These are phyloP conservation scores for Orgyia antiqua DNA, from an alignment of 2,888 invertebrate genomes.

Conservation along the genomic window DNA sequence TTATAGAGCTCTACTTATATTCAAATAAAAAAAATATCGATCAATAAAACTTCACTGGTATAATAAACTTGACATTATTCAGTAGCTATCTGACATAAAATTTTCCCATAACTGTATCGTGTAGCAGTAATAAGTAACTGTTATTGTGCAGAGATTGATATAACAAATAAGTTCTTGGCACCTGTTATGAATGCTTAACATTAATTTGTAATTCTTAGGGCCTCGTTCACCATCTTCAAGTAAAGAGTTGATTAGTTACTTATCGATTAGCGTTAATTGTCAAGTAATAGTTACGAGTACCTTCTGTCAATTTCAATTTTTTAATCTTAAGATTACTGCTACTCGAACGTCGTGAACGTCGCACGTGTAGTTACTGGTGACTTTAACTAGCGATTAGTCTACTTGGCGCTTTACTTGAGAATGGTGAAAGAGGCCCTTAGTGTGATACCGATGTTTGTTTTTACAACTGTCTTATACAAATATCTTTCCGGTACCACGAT, in stretches of 20 bases:
- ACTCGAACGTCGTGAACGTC: no score
- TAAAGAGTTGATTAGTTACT: no score
- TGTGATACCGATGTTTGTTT: constrained; percentile 71
- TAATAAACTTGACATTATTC: constrained; percentile 10
- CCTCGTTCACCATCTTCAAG: no score
- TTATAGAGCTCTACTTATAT: constrained; percentile 36
- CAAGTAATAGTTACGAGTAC: no score
- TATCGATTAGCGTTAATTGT: no score
- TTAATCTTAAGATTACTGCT: no score
- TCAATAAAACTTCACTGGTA: constrained; percentile 19
- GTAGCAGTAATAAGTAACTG: constrained; percentile 45
- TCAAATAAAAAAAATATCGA: constrained; percentile 27
- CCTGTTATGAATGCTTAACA: constrained; percentile 76
- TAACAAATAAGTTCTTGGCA: constrained; percentile 59
- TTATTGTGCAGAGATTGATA: constrained; percentile 54
- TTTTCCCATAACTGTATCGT: constrained; percentile 37
- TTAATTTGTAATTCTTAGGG: constrained; percentile 75
- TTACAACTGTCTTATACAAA: constrained; percentile 61
- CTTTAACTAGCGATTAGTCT: no score
- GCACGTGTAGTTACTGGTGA: no score
- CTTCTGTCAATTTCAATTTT: no score
- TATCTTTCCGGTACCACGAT: constrained; percentile 57
- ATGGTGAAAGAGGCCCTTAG: no score
- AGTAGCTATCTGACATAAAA: constrained; percentile 16
- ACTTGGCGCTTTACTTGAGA: no score